phyloP scores from a whole-genome alignment of 2,888 invertebrate species.

The Sclerodermus sp. region DNA sequence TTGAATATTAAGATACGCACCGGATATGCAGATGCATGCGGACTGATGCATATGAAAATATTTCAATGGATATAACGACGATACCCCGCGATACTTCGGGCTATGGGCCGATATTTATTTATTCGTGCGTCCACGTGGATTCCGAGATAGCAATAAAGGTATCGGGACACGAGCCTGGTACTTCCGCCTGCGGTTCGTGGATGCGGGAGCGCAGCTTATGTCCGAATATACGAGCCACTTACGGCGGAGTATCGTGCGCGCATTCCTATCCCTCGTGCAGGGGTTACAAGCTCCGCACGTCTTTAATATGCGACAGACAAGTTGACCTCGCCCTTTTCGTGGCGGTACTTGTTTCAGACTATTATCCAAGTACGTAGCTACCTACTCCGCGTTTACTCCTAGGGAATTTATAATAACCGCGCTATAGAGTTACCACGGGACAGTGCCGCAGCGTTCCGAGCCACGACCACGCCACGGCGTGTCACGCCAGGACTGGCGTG shows the following conservation, averaged over 20 bases:
- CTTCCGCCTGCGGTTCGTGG: too few species aligned
- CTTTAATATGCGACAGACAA: slow-evolving; percentile 48
- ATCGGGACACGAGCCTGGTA: too few species aligned
- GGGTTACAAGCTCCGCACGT: slow-evolving; percentile 21
- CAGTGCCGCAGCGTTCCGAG: slow-evolving; percentile 17
- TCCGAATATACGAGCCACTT: slow-evolving; percentile 34
- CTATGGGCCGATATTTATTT: too few species aligned
- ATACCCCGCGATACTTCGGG: too few species aligned
- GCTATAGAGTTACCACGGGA: slow-evolving; percentile 24
- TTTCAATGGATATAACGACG: too few species aligned
- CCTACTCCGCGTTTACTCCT: slow-evolving; percentile 39
- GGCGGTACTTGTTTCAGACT: slow-evolving; percentile 43
- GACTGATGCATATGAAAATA: too few species aligned
- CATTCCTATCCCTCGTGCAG: slow-evolving; percentile 21
- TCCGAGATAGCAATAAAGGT: too few species aligned
- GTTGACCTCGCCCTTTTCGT: slow-evolving; percentile 46
- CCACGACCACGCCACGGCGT: slow-evolving; percentile 6
- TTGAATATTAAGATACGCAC: too few species aligned
- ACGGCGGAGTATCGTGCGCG: slow-evolving; percentile 15
- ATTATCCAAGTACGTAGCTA: slow-evolving; percentile 42
- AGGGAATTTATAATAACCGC: slow-evolving; percentile 50
- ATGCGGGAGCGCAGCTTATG: slow-evolving; percentile 5
- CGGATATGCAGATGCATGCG: too few species aligned
- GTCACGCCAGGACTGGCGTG: slow-evolving; percentile 6
- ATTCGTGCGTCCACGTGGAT: too few species aligned